phyloP scores from a whole-genome alignment of 2,113 vertebrate species.

The Mesocricetus auratus region DNA sequence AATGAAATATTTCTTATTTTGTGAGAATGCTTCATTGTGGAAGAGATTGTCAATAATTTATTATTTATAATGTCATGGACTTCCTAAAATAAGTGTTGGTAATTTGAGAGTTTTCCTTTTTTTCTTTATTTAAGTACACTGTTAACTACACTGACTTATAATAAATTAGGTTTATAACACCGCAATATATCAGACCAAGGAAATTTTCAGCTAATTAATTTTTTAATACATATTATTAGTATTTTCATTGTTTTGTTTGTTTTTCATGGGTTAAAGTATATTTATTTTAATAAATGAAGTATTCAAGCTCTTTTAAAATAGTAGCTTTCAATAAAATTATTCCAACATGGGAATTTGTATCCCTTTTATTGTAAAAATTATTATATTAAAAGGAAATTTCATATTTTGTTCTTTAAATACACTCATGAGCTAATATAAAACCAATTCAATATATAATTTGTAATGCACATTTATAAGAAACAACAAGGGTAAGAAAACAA shows the following conservation, averaged over 20 bases:
- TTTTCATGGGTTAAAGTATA: neutral
- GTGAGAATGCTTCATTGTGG: neutral
- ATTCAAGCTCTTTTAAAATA: conserved; percentile 34
- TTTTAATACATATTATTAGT: conserved; percentile 3
- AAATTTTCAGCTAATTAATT: conserved; percentile 15
- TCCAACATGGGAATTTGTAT: neutral
- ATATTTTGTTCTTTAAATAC: conserved; percentile 42
- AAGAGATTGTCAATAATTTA: neutral
- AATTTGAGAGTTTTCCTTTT: neutral
- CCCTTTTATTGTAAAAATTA: conserved; percentile 31
- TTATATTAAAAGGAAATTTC: conserved; percentile 51
- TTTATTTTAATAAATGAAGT: neutral
- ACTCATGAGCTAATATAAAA: conserved; percentile 41
- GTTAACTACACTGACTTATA: neutral
- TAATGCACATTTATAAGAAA: conserved; percentile 26
- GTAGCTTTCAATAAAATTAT: conserved; percentile 40
- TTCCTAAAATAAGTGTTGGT: neutral
- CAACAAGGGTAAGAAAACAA: neutral
- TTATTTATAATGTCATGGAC: neutral
- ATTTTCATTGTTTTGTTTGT: conserved; percentile 32
- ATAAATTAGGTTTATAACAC: neutral
- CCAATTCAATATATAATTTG: conserved; percentile 35
- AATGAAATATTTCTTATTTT: conserved; percentile 22
- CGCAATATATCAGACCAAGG: neutral
- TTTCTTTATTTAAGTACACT: neutral